A percentile compares a stretch with the other conserved stretches of the same genome.
phyloP scores from a whole-genome alignment of 64 coral and sea anemone species.

The Actinia tenebrosa region DNA sequence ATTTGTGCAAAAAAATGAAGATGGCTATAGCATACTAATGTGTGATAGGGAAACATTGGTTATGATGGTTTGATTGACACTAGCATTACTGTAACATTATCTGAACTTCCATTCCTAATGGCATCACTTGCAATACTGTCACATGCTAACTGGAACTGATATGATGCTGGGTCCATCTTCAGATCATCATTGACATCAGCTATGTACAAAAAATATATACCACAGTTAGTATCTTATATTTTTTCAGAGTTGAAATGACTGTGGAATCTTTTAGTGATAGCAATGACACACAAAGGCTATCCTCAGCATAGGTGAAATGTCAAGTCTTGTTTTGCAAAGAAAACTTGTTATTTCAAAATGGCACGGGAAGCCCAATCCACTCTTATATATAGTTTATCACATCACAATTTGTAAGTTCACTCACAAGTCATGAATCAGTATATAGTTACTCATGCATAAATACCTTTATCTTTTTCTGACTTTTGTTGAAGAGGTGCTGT shows the following conservation, averaged over 20 bases:
- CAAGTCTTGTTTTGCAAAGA: no score
- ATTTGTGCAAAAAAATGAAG: no score
- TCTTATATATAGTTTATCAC: no score
- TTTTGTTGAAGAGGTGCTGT: background rate
- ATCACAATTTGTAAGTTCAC: no score
- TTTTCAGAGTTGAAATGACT: no score
- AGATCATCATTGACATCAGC: conserved; percentile 6
- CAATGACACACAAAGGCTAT: no score
- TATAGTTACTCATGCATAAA: background rate
- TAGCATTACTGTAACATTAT: conserved; percentile 98
- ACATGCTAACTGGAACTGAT: conserved; percentile 69
- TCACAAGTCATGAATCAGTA: no score
- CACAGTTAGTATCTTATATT: no score
- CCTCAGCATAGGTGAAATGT: no score
- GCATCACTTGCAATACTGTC: conserved; percentile 84
- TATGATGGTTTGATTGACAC: conserved; percentile 46
- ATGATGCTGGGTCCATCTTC: conserved; percentile 32
- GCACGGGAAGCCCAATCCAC: no score
- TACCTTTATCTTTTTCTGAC: background rate
- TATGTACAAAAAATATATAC: background rate
- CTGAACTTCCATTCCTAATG: conserved; percentile 92
- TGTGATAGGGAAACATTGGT: background rate
- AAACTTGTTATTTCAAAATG: no score
- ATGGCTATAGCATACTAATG: background rate
- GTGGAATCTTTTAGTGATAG: no score